These are phyloP conservation scores for Heliconius ismenius DNA, from an alignment of 2,888 invertebrate species.

Conservation along the genomic window DNA sequence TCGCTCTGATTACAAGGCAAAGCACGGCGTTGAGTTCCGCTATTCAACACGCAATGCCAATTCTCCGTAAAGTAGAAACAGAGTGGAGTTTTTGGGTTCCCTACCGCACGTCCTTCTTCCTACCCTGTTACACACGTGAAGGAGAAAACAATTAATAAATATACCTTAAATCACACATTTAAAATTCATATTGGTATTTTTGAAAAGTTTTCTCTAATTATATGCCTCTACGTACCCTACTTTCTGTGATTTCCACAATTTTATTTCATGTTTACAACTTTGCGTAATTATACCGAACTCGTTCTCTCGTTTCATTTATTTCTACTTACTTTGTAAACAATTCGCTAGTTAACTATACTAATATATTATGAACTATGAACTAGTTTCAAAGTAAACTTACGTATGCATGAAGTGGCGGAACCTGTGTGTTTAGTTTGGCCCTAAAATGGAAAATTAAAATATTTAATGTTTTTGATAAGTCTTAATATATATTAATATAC, in stretches of 20 bases:
- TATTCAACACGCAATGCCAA: too few relatives aligned
- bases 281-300: neutral
- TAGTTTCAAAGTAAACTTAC: neutral
- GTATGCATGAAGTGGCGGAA: neutral
- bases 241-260: neutral
- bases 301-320: neutral
- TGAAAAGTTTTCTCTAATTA: neutral
- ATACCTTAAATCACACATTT: neutral
- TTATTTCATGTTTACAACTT: constrained; percentile 1
- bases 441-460: too few relatives aligned
- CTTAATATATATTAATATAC: too few relatives aligned
- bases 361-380: neutral
- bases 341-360: neutral
- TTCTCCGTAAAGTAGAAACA: too few relatives aligned
- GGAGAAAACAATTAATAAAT: neutral
- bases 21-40: too few relatives aligned
- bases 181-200: neutral
- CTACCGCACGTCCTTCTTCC: too few relatives aligned
- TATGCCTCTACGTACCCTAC: neutral
- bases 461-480: too few relatives aligned
- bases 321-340: neutral
- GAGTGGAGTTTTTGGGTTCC: too few relatives aligned
- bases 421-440: too few relatives aligned
- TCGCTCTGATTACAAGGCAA: too few relatives aligned
- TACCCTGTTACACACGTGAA: too few relatives aligned